These are phyloP conservation scores for Ficedula albicollis DNA, from an alignment of 2,797 vertebrate species.

Conservation along the genomic window DNA sequence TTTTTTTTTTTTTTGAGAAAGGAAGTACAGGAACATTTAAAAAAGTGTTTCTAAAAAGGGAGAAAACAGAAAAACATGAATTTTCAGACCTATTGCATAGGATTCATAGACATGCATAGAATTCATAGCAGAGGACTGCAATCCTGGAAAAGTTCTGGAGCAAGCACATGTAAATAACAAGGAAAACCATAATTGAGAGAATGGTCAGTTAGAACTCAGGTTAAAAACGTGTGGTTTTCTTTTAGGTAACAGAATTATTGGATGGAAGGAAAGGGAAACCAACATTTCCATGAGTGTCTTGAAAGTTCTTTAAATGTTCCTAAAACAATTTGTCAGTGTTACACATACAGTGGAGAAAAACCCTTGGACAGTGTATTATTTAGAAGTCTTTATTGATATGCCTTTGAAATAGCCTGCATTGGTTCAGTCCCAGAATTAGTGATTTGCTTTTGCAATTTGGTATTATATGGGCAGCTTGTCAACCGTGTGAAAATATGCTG, in stretches of 20 bases:
- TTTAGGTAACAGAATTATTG: background rate
- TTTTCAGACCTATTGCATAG: background rate
- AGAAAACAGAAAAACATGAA: background rate
- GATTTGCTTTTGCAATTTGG: background rate
- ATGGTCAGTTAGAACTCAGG: background rate
- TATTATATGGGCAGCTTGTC: background rate
- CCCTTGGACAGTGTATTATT: fast-evolving
- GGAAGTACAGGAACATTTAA: background rate
- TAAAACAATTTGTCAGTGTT: background rate
- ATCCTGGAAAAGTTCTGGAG: background rate
- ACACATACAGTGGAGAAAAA: background rate
- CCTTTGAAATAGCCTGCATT: background rate
- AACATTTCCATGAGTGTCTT: background rate
- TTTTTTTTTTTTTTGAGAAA: too few species aligned
- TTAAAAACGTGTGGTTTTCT: background rate
- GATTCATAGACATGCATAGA: background rate
- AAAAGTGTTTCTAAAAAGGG: background rate
- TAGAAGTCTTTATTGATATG: background rate
- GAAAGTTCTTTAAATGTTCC: background rate
- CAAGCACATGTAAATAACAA: background rate
- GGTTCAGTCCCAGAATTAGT: background rate
- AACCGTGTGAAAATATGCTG: background rate
- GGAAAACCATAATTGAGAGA: background rate
- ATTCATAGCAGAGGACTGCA: background rate
- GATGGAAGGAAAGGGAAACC: background rate